Evolutionary conservation across 2,797 vertebrate species (phyloP).

Genomic region (Tokudaia muenninki): DNA sequence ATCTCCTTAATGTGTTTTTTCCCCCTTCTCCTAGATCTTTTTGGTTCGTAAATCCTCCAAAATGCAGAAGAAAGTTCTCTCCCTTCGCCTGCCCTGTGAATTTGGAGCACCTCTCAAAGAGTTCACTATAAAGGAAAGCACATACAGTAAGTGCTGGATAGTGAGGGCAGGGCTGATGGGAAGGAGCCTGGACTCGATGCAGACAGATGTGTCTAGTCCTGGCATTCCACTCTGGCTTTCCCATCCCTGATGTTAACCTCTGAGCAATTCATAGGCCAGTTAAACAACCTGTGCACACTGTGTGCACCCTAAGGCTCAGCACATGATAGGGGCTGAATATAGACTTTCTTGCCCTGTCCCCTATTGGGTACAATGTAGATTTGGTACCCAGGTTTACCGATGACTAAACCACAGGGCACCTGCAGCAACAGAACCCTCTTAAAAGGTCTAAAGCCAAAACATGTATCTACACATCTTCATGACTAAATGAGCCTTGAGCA

Average conservation of each 20-base stretch:
- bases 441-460: not conserved
- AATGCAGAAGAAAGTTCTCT: slow-evolving; percentile 95
- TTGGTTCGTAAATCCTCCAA: slow-evolving; percentile 93
- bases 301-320: not conserved
- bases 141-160: slow-evolving; percentile 91
- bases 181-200: not conserved
- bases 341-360: not conserved
- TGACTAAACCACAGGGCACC: slow-evolving; percentile 2
- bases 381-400: slow-evolving; percentile 35
- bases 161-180: not conserved
- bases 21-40: slow-evolving; percentile 91
- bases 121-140: slow-evolving; percentile 94
- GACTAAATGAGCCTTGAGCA: not conserved
- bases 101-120: slow-evolving; percentile 90
- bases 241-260: not conserved
- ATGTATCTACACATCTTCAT: slow-evolving; percentile 22
- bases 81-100: slow-evolving; percentile 90
- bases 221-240: slow-evolving; percentile 4
- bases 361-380: not conserved
- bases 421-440: not conserved
- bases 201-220: not conserved
- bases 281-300: not conserved
- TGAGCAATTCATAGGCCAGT: not conserved
- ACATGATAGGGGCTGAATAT: not conserved
- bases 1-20: slow-evolving; percentile 42